Evolutionary conservation across 2,113 vertebrate genomes (phyloP).

Genomic region (Clarias magur): DNA sequence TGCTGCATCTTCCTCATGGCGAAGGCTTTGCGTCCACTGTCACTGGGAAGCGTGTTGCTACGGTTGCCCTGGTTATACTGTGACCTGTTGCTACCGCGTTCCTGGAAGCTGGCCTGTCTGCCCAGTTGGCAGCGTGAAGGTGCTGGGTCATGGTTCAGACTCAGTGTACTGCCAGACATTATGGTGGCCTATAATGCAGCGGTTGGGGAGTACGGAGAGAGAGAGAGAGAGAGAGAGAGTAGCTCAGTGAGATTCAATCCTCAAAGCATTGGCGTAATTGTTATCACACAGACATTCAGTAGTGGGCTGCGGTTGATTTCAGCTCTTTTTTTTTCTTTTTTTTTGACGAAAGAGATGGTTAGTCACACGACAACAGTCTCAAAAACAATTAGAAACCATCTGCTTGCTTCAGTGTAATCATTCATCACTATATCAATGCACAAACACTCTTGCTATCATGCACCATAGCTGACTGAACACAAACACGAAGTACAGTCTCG

Average conservation of each 20-base stretch:
- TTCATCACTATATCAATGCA: slow-evolving; percentile 44
- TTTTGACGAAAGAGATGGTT: slow-evolving; percentile 16
- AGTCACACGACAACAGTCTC: not conserved
- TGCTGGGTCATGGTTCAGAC: slow-evolving; percentile 88
- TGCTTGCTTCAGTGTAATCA: slow-evolving; percentile 24
- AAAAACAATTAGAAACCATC: slow-evolving; percentile 12
- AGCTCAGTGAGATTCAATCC: not conserved
- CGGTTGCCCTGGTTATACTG: slow-evolving; percentile 85
- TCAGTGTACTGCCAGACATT: slow-evolving; percentile 96
- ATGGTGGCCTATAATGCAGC: slow-evolving; percentile 85
- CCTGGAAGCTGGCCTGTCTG: slow-evolving; percentile 96
- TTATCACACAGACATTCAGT: slow-evolving; percentile 1
- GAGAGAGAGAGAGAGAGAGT: not conserved
- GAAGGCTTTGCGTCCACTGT: slow-evolving; percentile 88
- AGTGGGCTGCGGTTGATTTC: slow-evolving; percentile 1
- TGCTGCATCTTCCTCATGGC: slow-evolving; percentile 94
- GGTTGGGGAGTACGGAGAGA: slow-evolving; percentile 27
- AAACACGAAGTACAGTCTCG: slow-evolving; percentile 19
- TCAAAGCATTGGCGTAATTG: not conserved
- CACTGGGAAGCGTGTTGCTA: slow-evolving; percentile 94
- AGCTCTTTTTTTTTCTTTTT: not conserved
- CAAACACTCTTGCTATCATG: slow-evolving; percentile 50
- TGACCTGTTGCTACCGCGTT: slow-evolving; percentile 82
- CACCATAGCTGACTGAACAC: slow-evolving; percentile 35
- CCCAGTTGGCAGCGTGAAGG: slow-evolving; percentile 85